Evolutionary conservation across 2,113 vertebrate species (phyloP).

Genomic region (Limnothrissa miodon): DNA sequence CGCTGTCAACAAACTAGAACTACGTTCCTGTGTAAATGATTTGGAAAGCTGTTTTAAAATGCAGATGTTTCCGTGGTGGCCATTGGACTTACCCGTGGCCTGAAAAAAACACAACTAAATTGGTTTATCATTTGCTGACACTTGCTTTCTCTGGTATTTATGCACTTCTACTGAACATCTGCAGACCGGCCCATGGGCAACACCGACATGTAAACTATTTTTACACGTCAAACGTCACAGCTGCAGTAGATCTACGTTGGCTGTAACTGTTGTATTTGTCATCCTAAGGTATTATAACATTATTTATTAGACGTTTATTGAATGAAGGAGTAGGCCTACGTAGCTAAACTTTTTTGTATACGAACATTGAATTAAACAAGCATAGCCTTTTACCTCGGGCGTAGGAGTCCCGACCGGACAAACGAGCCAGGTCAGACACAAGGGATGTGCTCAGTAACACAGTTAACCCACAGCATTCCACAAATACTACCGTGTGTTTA

Average conservation of each 20-base stretch:
- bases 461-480: background rate
- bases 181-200: background rate
- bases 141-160: background rate
- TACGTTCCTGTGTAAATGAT: background rate
- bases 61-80: background rate
- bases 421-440: background rate
- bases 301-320: background rate
- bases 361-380: background rate
- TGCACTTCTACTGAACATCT: background rate
- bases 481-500: background rate
- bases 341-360: background rate
- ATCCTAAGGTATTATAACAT: background rate
- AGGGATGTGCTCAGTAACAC: background rate
- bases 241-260: too few relatives aligned
- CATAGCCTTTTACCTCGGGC: background rate
- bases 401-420: background rate
- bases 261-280: too few relatives aligned
- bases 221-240: too few relatives aligned
- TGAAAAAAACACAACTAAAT: background rate
- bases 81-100: background rate
- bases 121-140: background rate
- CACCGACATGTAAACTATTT: background rate
- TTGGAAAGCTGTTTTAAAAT: background rate
- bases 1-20: background rate
- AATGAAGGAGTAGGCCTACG: background rate